These are phyloP conservation scores for Coluber constrictor DNA, from an alignment of 2,797 vertebrate genomes.

Conservation along the genomic window DNA sequence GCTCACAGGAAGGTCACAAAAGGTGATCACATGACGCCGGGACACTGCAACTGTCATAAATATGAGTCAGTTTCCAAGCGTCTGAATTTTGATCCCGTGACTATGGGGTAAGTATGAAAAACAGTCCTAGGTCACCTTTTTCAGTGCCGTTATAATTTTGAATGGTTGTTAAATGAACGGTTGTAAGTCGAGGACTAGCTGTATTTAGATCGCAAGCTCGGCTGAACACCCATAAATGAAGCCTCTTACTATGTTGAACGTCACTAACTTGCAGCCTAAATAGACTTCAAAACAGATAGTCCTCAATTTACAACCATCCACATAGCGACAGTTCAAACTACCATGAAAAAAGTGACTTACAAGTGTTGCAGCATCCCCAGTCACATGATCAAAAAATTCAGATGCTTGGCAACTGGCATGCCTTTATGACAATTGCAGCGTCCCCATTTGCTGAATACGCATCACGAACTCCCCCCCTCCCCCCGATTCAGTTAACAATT, in stretches of 20 bases:
- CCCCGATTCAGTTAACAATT: not conserved
- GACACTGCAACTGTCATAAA: too few relatives aligned
- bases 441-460: not conserved
- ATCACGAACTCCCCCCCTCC: too few relatives aligned
- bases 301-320: not conserved
- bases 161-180: too few relatives aligned
- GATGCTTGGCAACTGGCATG: not conserved
- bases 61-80: too few relatives aligned
- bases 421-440: not conserved
- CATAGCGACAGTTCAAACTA: not conserved
- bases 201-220: slow-evolving; percentile 7
- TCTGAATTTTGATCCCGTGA: too few relatives aligned
- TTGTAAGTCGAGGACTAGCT: too few relatives aligned
- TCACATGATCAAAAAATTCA: not conserved
- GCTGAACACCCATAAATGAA: not conserved
- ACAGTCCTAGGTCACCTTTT: too few relatives aligned
- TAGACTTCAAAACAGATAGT: not conserved
- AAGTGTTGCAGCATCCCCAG: not conserved
- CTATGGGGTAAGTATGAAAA: too few relatives aligned
- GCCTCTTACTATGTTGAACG: not conserved
- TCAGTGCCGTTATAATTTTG: too few relatives aligned
- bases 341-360: not conserved
- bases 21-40: too few relatives aligned
- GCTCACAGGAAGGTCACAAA: too few relatives aligned
- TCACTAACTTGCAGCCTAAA: not conserved